These are phyloP conservation scores for Papilio protenor DNA, from an alignment of 2,888 invertebrate genomes.

Conservation along the genomic window DNA sequence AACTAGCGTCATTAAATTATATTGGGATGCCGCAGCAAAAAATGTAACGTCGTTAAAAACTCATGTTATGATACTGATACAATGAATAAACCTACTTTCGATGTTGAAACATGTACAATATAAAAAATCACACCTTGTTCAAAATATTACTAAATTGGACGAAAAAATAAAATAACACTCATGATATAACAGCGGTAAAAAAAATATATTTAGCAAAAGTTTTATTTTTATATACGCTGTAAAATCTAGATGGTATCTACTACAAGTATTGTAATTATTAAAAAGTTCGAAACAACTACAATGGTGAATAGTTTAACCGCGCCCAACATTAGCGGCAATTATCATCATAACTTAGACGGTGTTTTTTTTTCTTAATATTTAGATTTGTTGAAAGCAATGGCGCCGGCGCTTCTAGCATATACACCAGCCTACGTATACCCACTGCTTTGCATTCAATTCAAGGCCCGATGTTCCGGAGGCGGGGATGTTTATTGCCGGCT, in stretches of 20 bases:
- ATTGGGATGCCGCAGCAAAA: slow-evolving; percentile 42
- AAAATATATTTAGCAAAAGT: too few species aligned
- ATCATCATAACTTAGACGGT: not conserved
- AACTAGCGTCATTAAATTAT: slow-evolving; percentile 41
- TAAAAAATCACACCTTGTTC: not conserved
- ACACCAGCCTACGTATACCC: slow-evolving; percentile 62
- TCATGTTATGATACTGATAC: not conserved
- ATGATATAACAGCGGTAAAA: too few species aligned
- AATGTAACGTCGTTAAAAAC: slow-evolving; percentile 25
- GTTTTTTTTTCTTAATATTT: not conserved
- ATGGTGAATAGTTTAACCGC: not conserved
- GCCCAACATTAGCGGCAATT: too few species aligned
- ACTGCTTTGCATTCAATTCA: slow-evolving; percentile 75
- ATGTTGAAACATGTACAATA: not conserved
- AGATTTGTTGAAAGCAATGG: slow-evolving; percentile 49
- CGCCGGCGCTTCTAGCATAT: slow-evolving; percentile 60
- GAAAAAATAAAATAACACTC: too few species aligned
- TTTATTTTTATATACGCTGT: too few species aligned
- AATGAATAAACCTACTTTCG: slow-evolving; percentile 16
- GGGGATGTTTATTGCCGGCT: slow-evolving; percentile 47
- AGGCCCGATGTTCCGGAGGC: slow-evolving; percentile 44
- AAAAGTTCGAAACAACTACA: not conserved
- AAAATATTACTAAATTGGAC: not conserved
- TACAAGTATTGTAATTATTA: not conserved
- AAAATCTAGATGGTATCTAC: not conserved